These are phyloP conservation scores for Menidia menidia DNA, from an alignment of 2,797 vertebrate genomes.

Conservation along the genomic window DNA sequence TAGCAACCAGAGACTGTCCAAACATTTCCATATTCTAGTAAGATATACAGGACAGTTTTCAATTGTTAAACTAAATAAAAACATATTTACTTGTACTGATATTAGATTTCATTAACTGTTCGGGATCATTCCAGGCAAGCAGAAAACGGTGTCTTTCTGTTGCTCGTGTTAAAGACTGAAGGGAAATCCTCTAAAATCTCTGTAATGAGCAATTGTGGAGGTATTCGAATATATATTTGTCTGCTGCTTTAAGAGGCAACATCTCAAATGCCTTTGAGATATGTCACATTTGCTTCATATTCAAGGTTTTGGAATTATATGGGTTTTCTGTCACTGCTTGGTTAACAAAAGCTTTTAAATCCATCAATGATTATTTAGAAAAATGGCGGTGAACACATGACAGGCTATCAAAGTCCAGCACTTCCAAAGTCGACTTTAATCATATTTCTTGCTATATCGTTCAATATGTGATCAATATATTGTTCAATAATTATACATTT, in stretches of 20 bases:
- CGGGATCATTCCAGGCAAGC: background rate
- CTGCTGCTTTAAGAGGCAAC: background rate
- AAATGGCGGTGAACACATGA: background rate
- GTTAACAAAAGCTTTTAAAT: constrained; percentile 8
- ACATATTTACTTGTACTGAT: too few species aligned
- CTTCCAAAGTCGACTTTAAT: background rate
- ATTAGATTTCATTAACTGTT: background rate
- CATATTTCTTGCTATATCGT: background rate
- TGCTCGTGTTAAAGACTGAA: background rate
- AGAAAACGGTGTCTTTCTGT: background rate
- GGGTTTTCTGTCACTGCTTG: constrained; percentile 1
- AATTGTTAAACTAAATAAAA: too few species aligned
- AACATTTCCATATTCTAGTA: too few species aligned
- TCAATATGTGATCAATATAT: background rate
- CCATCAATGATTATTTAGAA: background rate
- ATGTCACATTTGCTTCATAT: constrained; percentile 24
- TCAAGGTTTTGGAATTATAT: constrained; percentile 26
- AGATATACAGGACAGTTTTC: too few species aligned
- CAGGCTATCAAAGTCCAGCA: background rate
- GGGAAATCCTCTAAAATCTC: constrained; percentile 9
- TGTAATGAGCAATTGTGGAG: constrained; percentile 10
- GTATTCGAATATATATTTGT: too few species aligned
- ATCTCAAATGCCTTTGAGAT: background rate
- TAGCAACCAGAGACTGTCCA: too few species aligned
- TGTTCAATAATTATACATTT: background rate